Evolutionary conservation across 2,888 invertebrate genomes (phyloP).

Genomic region (Cremastobaeus sp.): DNA sequence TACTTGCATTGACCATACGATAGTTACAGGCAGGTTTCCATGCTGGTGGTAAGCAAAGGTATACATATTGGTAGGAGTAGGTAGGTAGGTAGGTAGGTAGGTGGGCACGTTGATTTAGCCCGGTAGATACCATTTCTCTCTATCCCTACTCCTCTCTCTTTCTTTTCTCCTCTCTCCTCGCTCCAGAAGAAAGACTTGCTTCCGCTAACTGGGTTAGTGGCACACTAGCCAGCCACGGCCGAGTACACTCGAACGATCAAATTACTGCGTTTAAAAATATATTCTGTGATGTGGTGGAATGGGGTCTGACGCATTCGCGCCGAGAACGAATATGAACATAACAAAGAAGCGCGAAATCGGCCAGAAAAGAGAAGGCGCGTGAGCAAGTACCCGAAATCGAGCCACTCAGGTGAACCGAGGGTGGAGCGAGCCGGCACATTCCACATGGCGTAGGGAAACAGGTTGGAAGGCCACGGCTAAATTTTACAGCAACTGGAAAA

Average conservation of each 20-base stretch:
- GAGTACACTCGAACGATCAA: conserved; percentile 72
- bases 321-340: conserved; percentile 21
- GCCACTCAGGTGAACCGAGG: conserved; percentile 29
- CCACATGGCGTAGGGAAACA: conserved; percentile 53
- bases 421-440: conserved; percentile 11
- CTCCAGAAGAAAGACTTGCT: conserved; percentile 75
- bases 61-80: conserved; percentile 54
- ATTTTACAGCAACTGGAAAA: conserved; percentile 48
- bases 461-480: conserved; percentile 54
- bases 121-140: conserved; percentile 64
- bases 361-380: not conserved
- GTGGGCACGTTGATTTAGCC: conserved; percentile 64
- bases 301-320: conserved; percentile 45
- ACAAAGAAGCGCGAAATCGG: conserved; percentile 1
- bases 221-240: conserved; percentile 73
- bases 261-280: conserved; percentile 73
- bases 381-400: conserved; percentile 4
- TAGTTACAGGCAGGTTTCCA: conserved; percentile 42
- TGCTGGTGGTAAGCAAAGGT: conserved; percentile 44
- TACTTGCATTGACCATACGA: conserved; percentile 50
- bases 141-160: conserved; percentile 43
- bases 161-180: conserved; percentile 52
- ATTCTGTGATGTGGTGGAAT: conserved; percentile 64
- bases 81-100: conserved; percentile 59
- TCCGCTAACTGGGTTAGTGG: conserved; percentile 77